Base-by-base conservation (phyloP, 2,888 invertebrate genomes). In the Dicycla oo region DNA sequence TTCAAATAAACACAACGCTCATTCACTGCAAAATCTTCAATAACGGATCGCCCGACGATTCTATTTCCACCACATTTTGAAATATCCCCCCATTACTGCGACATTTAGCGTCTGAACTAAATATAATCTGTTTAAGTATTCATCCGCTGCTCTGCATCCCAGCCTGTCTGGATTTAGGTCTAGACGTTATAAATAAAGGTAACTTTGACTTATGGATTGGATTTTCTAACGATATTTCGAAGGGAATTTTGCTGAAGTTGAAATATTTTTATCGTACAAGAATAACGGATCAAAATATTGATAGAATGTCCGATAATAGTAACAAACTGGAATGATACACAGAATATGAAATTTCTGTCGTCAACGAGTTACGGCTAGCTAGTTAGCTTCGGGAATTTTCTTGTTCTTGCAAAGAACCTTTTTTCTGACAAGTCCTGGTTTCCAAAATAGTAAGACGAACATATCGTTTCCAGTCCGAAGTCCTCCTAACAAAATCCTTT, bases 131-230 rank as follows among this genome's bases (percentile, higher is more conserved):
- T 65, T 70, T 67, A 74, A 74, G 70, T 60, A 74, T 78, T 75
- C 73, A 75, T 72, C 63, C 67, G 69, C 58, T 66, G 75, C 69
- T 79, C 68, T 67, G 80, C 60, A 77, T 66, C 86, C 74, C 79
- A 73, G 81, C 75, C 74, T 80, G 89, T 87, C 90, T 90, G 86
- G 82, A 82, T 84, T 82, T 82, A 75, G 81, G 90, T 90, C 90
- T 89, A 89, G 90, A 91, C 90, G 82, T 40, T 83, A 81, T 84
- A 82, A 83, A 87, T 80, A 81, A 57, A 68, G 18, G 18, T 40
- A 69, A 30, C 57, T 73, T 64, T 73, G 65, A 75, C 40, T 77
- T 73, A 72, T 72, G 57, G 69, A 53, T 67, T 69, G n/a, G 23
- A 53, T 40, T 71, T 77, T 67, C 26, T 2, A 60, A 62, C 57